Evolutionary conservation across 2,113 vertebrate species (phyloP), one percentile per base, ranked within the genome.

Genomic region (Megalops atlanticus): DNA sequence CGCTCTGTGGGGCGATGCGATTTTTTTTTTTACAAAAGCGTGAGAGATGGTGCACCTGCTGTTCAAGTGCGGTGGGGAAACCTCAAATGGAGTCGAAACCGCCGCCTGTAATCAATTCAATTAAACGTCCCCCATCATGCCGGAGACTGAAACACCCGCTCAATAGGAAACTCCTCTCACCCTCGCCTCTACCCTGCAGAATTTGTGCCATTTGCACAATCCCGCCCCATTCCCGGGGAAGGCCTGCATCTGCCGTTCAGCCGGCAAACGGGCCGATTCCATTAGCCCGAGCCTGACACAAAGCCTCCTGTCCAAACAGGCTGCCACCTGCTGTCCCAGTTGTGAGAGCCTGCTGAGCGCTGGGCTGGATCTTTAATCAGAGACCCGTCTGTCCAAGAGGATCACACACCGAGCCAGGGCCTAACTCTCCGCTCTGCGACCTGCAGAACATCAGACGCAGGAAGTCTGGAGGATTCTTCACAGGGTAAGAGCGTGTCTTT

Each of bases 101-200:
- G 87, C 89, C 89, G 89, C 87, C 75, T 83, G 87, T 84, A 85
- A 81, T 83, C 76, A 90, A 91, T 91, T 91, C 80, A 92, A 91
- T 93, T 89, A 92, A 85, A 58, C 52, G 79, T 88, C 82, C 82
- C 84, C 82, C 21, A 11, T n/a, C n/a, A n/a, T 70, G 52, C 82
- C 54, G n/a, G 81, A 35, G 72, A 84, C 78, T 40, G 21, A 81
- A 84, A 78, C 52, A 45, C 43, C 81, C 84, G 73, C 76, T n/a
- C n/a, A n/a, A n/a, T n/a, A n/a, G n/a, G n/a, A n/a, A n/a, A n/a
- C n/a, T n/a, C n/a, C n/a, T n/a, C n/a, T n/a, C n/a, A n/a, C n/a
- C n/a, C n/a, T n/a, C 52, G 58, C 69, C 68, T 43, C 74, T 74
- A 73, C 52, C 41, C 85, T 84, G 88, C 88, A 90, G 89, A 88